phyloP scores from a whole-genome alignment of 1,140 invertebrate species.

The Helicorthomorpha holstii region DNA sequence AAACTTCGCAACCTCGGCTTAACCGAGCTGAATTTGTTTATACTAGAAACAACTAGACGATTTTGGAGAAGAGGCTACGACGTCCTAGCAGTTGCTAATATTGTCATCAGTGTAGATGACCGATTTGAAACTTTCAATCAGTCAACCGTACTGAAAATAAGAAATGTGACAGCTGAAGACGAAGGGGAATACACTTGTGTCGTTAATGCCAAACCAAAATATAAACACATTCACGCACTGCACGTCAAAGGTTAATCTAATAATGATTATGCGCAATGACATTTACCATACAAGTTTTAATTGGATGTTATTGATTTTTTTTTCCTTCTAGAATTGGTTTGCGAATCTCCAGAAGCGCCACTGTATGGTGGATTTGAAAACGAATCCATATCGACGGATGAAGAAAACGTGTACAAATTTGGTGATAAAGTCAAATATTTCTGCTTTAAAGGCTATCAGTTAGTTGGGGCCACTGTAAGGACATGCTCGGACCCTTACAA shows the following conservation, averaged over 20 bases:
- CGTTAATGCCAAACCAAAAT: background rate
- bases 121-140: background rate
- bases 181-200: slow-evolving; percentile 2
- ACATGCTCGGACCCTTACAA: background rate
- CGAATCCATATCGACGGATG: background rate
- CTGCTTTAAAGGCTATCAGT: background rate
- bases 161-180: background rate
- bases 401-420: background rate
- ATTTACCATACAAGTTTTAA: background rate
- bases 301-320: background rate
- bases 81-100: slow-evolving; percentile 1
- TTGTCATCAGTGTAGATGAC: background rate
- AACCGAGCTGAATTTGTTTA: background rate
- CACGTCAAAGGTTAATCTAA: background rate
- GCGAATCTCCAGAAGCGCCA: background rate
- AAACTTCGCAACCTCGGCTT: background rate
- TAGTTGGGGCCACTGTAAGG: background rate
- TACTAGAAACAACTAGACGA: background rate
- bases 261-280: background rate
- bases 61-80: slow-evolving; percentile 6
- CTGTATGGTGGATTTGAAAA: background rate
- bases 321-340: background rate
- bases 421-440: slow-evolving; percentile 4
- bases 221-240: background rate
- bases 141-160: background rate